Percentiles rank a stretch among this genome's conserved stretches.
These are phyloP conservation scores for Piprites chloris DNA, from an alignment of 2,113 vertebrate genomes.

Conservation along the genomic window DNA sequence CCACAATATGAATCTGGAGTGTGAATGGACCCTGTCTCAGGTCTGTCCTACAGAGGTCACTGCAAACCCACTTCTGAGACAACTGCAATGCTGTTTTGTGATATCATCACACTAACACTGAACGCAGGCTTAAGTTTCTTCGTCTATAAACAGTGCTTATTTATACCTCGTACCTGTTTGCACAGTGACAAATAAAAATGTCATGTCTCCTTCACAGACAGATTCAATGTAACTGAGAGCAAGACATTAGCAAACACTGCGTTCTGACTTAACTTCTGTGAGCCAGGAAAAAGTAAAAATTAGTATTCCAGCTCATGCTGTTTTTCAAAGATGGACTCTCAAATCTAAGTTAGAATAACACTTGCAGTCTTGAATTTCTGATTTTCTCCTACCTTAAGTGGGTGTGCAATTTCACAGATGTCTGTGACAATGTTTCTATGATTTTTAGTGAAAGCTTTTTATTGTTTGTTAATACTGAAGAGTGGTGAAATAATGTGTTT, in stretches of 20 bases:
- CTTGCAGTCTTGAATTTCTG: neutral
- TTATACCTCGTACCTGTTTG: neutral
- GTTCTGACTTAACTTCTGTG: neutral
- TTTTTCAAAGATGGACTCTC: neutral
- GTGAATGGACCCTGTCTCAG: neutral
- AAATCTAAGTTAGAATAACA: neutral
- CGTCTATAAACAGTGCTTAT: neutral
- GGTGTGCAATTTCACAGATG: neutral
- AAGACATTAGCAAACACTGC: neutral
- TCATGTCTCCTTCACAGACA: neutral
- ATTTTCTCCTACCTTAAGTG: neutral
- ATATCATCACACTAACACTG: rapidly evolving
- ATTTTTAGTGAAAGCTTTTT: neutral
- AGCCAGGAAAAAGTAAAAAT: neutral
- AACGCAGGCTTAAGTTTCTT: neutral
- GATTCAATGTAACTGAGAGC: neutral
- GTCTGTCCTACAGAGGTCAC: conserved; percentile 52
- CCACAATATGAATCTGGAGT: neutral
- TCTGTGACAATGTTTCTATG: neutral
- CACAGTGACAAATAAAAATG: neutral
- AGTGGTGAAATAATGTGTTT: neutral
- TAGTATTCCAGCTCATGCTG: neutral
- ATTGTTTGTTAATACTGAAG: neutral
- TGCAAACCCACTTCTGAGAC: neutral
- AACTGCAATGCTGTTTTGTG: rapidly evolving